Base-by-base conservation (phyloP, 2,113 vertebrate genomes). In the Myxocyprinus asiaticus region DNA sequence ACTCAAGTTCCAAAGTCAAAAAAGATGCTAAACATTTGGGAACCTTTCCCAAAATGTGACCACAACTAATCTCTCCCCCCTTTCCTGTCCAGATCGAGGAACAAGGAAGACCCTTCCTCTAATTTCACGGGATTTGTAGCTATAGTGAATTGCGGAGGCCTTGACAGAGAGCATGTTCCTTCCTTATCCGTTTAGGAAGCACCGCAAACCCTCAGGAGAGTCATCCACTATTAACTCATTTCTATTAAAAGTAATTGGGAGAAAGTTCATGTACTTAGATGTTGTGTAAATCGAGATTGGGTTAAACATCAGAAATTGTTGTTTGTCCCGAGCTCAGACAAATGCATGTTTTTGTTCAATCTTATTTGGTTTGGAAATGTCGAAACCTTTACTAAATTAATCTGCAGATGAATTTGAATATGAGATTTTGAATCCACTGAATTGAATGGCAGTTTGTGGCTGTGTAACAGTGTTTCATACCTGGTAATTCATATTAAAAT, bases 231-330 rank as follows among this genome's bases (percentile, higher is more conserved):
- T 92, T 94, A 93, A 94, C 91, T 94, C 65, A 87, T 92, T 94
- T 93, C 95, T 97, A 96, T 97, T 97, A 95, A 94, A 97, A 95
- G 94, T 91, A 96, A 94, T 93, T 91, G 88, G 89, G 93, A 88
- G 91, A 95, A 93, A 95, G 97, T 95, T 98, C 93, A 93, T 87
- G 95, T 96, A 94, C 94, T 96, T 91, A 93, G 92, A 94, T 95
- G 90, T 94, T 92, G 92, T 93, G 88, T 91, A 94, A 94, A 91
- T 77, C 78, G 80, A 89, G 92, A 95, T 96, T 73, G 74, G 65
- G 80, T 83, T 74, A 15, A 8, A 4, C 59, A 17, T 74, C 69
- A 72, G 53, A 12, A 82, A 56, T 22, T 42, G 43, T 42, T 70
- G 42, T 17, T 67, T 61, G 50, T 51, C 7, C 80, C 5, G 3